Base-by-base conservation (phyloP, 2,797 vertebrate species). In the Arremon brunneinucha region DNA sequence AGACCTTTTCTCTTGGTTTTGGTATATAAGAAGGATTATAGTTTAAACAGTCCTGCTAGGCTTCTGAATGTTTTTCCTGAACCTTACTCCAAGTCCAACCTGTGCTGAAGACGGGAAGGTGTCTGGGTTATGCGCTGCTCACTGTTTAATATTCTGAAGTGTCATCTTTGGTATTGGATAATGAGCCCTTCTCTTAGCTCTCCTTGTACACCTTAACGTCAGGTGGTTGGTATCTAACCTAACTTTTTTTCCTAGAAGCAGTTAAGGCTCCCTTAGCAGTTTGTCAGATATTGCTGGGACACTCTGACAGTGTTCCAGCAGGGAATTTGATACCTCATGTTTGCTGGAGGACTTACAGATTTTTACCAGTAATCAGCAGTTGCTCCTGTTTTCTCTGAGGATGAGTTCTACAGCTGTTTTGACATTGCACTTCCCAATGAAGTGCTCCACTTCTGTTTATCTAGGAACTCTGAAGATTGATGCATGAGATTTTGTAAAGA, bases 271-370 rank as follows among this genome's bases (percentile, higher is more conserved):
- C 67, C 80, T 84, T 88, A 67, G 68, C 60, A 53, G 37, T 71
- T 80, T 70, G 53, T 56, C 50, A 52, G 50, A 52, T 8, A 30
- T 52, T 52, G 50, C 28, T 52, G 28, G 28, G 83, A 4, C 43
- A 9, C 63, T 89, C 71, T 35, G 43, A n/a, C 30, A 41, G 71
- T 27, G 65, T 71, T 87, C 55, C 60, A 47, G 69, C 34, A 60
- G 23, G 56, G 55, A 83, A 83, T 95, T 90, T 22, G 56, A 77
- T 95, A 95, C 94, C 95, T 97, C 84, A 10, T 27, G 44, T 90
- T 96, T 91, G 49, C 37, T 90, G 70, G 78, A 85, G 89, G 47
- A 64, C 59, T 86, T 93, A 19, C 0, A 23, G 60, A 44, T 67
- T 90, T 87, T 90, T 71, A 57, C 59, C 6, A 2, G 67, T 63